Conservation (phyloP, 2,113 vertebrate genomes). For the Acrocephalus kingi region DNA sequence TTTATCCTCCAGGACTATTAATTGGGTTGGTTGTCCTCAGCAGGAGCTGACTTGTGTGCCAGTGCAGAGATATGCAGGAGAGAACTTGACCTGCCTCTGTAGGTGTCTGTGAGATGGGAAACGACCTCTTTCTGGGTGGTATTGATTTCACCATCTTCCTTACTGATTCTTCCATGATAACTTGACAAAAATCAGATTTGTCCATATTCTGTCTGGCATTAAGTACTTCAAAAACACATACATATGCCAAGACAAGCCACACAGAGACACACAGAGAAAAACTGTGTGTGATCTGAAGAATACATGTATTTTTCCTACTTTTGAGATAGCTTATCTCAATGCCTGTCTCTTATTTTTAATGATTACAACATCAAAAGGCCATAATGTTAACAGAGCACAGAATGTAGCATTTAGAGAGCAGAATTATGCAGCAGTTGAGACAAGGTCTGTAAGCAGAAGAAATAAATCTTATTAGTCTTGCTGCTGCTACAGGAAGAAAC, state of each 20-base stretch:
- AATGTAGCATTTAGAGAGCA: background rate
- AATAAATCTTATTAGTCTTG: background rate
- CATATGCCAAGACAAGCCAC: background rate
- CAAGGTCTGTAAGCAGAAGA: background rate
- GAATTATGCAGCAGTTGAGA: background rate
- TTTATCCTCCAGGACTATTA: background rate
- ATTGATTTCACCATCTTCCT: background rate
- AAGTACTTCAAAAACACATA: background rate
- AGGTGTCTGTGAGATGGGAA: background rate
- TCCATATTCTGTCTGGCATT: background rate
- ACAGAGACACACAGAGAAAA: background rate
- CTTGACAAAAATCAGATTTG: background rate
- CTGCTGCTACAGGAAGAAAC: background rate
- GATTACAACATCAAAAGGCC: background rate
- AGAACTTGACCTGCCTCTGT: accelerated
- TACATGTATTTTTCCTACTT: background rate
- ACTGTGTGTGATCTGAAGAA: background rate
- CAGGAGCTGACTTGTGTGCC: background rate
- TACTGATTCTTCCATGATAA: background rate
- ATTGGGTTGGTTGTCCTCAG: background rate
- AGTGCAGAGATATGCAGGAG: background rate
- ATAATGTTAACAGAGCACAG: background rate
- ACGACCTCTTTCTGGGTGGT: slow-evolving; percentile 1
- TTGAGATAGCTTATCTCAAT: background rate
- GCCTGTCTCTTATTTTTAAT: background rate